Evolutionary conservation across 2,797 vertebrate species (phyloP).

Genomic region (Steatocranus sp.): DNA sequence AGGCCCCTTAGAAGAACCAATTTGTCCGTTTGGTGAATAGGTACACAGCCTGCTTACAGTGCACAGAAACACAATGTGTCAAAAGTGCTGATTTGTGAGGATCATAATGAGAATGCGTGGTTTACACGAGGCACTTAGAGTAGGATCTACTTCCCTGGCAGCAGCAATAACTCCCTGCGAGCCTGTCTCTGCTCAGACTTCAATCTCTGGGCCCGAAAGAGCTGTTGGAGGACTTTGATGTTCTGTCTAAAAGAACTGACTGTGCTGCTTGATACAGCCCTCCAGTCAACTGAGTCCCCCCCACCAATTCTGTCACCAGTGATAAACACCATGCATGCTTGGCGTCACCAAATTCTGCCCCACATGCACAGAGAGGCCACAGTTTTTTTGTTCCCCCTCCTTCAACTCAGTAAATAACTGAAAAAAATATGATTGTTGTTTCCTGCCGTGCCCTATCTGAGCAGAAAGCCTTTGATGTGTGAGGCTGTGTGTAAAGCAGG

Average conservation of each 20-base stretch:
- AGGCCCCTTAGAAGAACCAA: conserved; percentile 37
- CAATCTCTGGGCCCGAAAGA: conserved; percentile 69
- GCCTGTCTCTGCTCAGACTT: conserved; percentile 66
- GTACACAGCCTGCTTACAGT: conserved; percentile 36
- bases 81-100: conserved; percentile 59
- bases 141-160: conserved; percentile 60
- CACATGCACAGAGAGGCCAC: conserved; percentile 24
- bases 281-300: conserved; percentile 43
- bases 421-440: conserved; percentile 35
- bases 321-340: conserved; percentile 51
- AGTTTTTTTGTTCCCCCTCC: not conserved
- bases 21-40: conserved; percentile 42
- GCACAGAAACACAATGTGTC: conserved; percentile 50
- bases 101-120: conserved; percentile 62
- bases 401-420: conserved; percentile 52
- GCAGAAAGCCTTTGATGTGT: conserved; percentile 61
- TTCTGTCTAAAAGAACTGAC: conserved; percentile 73
- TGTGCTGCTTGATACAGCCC: conserved; percentile 65
- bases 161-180: conserved; percentile 61
- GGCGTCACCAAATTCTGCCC: conserved; percentile 25
- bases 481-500: conserved; percentile 38
- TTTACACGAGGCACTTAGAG: conserved; percentile 63
- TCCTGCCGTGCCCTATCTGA: conserved; percentile 26
- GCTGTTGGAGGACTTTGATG: conserved; percentile 74
- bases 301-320: conserved; percentile 60